Evolutionary conservation across 2,888 invertebrate species (phyloP).

Genomic region (Harpalus rubripes): DNA sequence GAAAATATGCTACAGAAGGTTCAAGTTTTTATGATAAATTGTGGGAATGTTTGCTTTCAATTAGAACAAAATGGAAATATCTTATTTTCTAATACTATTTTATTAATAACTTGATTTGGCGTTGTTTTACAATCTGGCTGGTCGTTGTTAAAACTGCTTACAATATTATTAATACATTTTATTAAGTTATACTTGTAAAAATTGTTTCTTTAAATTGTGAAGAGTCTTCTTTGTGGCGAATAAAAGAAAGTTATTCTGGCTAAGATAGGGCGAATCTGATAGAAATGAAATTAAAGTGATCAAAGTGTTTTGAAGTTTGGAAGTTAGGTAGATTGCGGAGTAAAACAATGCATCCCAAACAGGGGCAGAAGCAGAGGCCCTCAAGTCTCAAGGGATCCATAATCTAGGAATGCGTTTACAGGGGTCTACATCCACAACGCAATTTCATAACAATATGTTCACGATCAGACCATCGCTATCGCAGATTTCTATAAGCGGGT

Average conservation of each 20-base stretch:
- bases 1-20: too few species aligned
- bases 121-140: too few species aligned
- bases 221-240: neutral
- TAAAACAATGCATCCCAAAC: constrained; percentile 2
- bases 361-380: neutral
- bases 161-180: too few species aligned
- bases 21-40: too few species aligned
- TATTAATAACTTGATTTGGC: too few species aligned
- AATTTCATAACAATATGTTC: constrained; percentile 7
- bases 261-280: constrained; percentile 1
- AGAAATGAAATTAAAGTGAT: constrained; percentile 7
- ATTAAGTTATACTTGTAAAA: neutral
- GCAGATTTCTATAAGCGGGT: neutral
- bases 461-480: neutral
- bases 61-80: too few species aligned
- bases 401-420: neutral
- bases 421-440: neutral
- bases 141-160: too few species aligned
- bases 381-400: neutral
- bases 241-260: neutral
- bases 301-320: constrained; percentile 5
- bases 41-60: too few species aligned
- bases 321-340: constrained; percentile 5
- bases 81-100: too few species aligned
- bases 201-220: neutral